Conservation (phyloP, 2,113 vertebrate genomes). For the Bothrops jararaca region DNA sequence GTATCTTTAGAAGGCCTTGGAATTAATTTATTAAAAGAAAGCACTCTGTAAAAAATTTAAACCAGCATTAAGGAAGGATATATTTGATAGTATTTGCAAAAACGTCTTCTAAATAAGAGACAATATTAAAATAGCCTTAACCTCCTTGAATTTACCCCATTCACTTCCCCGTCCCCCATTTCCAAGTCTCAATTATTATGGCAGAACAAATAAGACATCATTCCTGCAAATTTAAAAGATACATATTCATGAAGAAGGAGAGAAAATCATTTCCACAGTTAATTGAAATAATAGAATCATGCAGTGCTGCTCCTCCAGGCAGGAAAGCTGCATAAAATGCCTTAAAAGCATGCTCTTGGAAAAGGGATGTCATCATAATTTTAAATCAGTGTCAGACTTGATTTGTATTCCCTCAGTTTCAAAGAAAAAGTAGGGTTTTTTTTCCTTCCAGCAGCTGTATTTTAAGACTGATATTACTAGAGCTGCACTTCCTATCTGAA, state of each 20-base stretch:
- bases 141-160: neutral
- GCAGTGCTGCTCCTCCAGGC: neutral
- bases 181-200: neutral
- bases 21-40: rapidly evolving
- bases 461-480: neutral
- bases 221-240: neutral
- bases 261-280: conserved; percentile 2
- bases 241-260: rapidly evolving
- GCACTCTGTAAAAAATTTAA: neutral
- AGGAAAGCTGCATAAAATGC: neutral
- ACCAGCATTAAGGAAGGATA: neutral
- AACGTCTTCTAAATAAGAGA: neutral
- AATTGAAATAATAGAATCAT: neutral
- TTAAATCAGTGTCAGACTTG: neutral
- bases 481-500: neutral
- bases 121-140: neutral
- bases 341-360: neutral
- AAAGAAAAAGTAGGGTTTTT: neutral
- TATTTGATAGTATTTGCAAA: neutral
- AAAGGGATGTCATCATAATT: neutral
- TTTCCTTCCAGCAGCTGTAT: neutral
- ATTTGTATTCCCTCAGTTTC: neutral
- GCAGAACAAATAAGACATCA: conserved; percentile 3
- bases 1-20: neutral
- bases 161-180: neutral